A percentile compares a stretch with the other conserved stretches of the same genome.
Evolutionary conservation across 2,888 invertebrate species (phyloP).

Genomic region (Bedellia somnulentella): DNA sequence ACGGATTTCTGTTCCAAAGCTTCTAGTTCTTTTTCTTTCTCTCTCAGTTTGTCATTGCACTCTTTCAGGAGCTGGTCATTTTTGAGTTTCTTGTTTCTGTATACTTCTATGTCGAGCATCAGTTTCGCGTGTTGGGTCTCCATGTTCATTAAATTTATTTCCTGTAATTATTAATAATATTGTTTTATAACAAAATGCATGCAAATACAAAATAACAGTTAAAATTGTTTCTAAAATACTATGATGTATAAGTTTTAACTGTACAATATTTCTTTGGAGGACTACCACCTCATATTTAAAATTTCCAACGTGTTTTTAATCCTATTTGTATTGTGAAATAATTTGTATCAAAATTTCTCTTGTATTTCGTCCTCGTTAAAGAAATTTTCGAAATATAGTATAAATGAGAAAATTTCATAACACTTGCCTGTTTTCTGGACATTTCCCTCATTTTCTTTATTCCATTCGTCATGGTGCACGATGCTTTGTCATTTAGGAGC

Average conservation of each 20-base stretch:
- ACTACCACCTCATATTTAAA: too few species aligned
- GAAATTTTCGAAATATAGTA: too few species aligned
- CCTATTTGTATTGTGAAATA: too few species aligned
- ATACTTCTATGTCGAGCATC: constrained; percentile 61
- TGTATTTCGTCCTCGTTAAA: too few species aligned
- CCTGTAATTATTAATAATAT: constrained; percentile 24
- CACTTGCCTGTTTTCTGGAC: constrained; percentile 45
- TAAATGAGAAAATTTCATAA: background rate
- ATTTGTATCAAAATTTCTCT: too few species aligned
- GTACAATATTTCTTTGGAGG: too few species aligned
- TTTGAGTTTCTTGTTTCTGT: constrained; percentile 32
- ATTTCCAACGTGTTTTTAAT: too few species aligned
- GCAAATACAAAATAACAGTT: background rate
- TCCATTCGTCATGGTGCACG: constrained; percentile 52
- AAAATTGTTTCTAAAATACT: too few species aligned
- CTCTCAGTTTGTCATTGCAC: constrained; percentile 21
- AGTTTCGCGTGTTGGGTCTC: constrained; percentile 63
- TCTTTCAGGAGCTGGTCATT: constrained; percentile 32
- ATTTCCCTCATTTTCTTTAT: constrained; percentile 51
- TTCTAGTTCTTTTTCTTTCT: constrained; percentile 33
- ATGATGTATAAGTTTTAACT: too few species aligned
- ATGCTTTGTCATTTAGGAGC: constrained; percentile 69
- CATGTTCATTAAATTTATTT: constrained; percentile 49
- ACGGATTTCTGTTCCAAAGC: constrained; percentile 29
- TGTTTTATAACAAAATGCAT: background rate